Evolutionary conservation across 2,888 invertebrate species (phyloP).

Genomic region (Xestia c-nigrum): DNA sequence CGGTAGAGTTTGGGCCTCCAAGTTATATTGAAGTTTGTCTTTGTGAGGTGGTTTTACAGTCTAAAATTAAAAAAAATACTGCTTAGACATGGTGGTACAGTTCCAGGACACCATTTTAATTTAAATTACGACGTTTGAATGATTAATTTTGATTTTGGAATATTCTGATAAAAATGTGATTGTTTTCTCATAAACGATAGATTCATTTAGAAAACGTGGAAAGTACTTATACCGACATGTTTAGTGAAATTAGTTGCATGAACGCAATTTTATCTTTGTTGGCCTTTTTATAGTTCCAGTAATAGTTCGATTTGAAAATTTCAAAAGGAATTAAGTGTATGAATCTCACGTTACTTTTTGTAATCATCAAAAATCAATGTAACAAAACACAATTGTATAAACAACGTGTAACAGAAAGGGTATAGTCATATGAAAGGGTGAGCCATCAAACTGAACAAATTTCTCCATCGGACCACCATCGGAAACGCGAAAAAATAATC

Average conservation of each 20-base stretch:
- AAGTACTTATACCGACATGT: too few relatives aligned
- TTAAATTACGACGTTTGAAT: neutral
- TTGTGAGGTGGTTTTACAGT: neutral
- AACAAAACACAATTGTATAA: neutral
- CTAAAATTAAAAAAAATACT: neutral
- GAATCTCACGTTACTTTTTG: neutral
- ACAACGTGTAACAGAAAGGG: neutral
- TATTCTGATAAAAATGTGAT: slow-evolving; percentile 14
- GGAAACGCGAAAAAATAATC: too few relatives aligned
- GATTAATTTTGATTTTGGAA: slow-evolving; percentile 19
- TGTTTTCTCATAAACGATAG: slow-evolving; percentile 24
- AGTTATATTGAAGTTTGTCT: neutral
- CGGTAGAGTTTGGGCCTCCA: neutral
- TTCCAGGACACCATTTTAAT: neutral
- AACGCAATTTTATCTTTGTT: neutral
- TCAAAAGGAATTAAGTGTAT: neutral
- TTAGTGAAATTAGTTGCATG: slow-evolving; percentile 2
- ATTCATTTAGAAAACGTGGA: neutral
- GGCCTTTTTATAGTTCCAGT: neutral
- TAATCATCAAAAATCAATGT: neutral
- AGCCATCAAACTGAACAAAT: too few relatives aligned
- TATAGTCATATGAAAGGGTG: too few relatives aligned
- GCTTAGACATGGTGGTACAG: neutral
- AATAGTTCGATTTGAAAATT: neutral
- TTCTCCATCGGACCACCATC: too few relatives aligned